Base-by-base conservation (phyloP, 1,140 invertebrate species). In the Pachyrhynchus sulphureomaculatus region DNA sequence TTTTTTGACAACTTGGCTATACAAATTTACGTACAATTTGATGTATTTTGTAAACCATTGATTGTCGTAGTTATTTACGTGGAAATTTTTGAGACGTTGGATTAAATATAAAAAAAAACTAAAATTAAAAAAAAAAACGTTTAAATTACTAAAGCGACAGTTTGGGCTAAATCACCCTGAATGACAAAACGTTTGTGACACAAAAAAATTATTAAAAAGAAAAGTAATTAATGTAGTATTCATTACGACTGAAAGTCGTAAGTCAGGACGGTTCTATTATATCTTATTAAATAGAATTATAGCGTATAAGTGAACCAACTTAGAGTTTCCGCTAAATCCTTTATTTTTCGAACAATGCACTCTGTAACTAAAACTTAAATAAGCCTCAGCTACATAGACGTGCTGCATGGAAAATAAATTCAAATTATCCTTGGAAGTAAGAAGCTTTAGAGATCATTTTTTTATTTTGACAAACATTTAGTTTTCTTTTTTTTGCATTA, bases 141-240 rank as follows among this genome's bases (percentile, higher is more conserved):
- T 49, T 20, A 49, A 49, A 49, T 56, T 56, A 56, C 24, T 56
- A 15, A 48, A 48, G 55, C 55, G 55, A 58, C 55, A 58, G 55
- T 48, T 58, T 58, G 44, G 55, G 44, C n/a, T 58, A 58, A 58
- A 58, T 58, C 55, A 58, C 55, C 55, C 32, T 6, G 20, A 29
- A 6, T 12, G 10, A 23, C 21, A 32, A 18, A 15, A 32, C 15
- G n/a, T 13, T 15, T 32, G 29, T 15, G 24, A 48, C 13, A 48
- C 23, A 48, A 48, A 1, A 32, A 4, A 32, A 32, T 32, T 4
- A 4, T 6, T 32, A n/a, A n/a, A n/a, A n/a, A n/a, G n/a, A n/a
- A n/a, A n/a, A n/a, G n/a, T n/a, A n/a, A n/a, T n/a, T n/a, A n/a
- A n/a, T n/a, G n/a, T n/a, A n/a, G n/a, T n/a, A n/a, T n/a, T n/a